Conservation (phyloP, 2,888 invertebrate species). For the Caenorhabditis imperialis region DNA sequence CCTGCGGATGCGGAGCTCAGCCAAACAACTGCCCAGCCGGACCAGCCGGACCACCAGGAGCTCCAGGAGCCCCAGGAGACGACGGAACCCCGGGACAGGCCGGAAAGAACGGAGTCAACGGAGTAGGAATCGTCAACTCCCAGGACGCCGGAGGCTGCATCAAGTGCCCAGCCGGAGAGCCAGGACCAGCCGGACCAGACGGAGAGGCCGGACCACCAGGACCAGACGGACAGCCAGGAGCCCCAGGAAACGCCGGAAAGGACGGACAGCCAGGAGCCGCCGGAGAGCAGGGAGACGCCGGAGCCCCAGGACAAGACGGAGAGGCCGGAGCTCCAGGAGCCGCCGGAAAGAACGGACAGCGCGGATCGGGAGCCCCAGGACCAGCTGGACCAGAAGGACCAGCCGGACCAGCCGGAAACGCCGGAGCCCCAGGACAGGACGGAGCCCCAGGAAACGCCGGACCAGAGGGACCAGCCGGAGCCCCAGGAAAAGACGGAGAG, state of each 20-base stretch:
- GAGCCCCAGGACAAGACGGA: slow-evolving; percentile 63
- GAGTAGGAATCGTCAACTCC: slow-evolving; percentile 55
- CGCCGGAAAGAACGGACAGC: slow-evolving; percentile 64
- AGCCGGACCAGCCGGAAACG: slow-evolving; percentile 61
- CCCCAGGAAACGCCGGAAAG: slow-evolving; percentile 61
- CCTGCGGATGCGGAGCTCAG: slow-evolving; percentile 63
- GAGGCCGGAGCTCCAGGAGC: slow-evolving; percentile 61
- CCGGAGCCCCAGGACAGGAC: slow-evolving; percentile 61
- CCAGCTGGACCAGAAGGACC: slow-evolving; percentile 62
- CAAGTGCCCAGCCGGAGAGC: slow-evolving; percentile 68
- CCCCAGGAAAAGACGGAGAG: slow-evolving; percentile 65
- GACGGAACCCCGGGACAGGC: slow-evolving; percentile 65
- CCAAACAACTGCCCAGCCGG: slow-evolving; percentile 67
- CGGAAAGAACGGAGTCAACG: slow-evolving; percentile 60
- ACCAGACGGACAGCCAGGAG: slow-evolving; percentile 65
- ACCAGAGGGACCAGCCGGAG: slow-evolving; percentile 64
- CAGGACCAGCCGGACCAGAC: slow-evolving; percentile 66
- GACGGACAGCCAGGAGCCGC: slow-evolving; percentile 61
- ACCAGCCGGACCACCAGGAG: slow-evolving; percentile 67
- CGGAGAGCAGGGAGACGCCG: slow-evolving; percentile 63
- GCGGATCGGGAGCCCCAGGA: slow-evolving; percentile 67
- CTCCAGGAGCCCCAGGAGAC: slow-evolving; percentile 65
- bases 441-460: slow-evolving; percentile 65
- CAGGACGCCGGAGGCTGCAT: slow-evolving; percentile 63
- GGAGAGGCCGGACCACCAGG: slow-evolving; percentile 66